Evolutionary conservation across 92 coral and sea anemone genomes (phyloP).

Genomic region (Phenganax subtilis): DNA sequence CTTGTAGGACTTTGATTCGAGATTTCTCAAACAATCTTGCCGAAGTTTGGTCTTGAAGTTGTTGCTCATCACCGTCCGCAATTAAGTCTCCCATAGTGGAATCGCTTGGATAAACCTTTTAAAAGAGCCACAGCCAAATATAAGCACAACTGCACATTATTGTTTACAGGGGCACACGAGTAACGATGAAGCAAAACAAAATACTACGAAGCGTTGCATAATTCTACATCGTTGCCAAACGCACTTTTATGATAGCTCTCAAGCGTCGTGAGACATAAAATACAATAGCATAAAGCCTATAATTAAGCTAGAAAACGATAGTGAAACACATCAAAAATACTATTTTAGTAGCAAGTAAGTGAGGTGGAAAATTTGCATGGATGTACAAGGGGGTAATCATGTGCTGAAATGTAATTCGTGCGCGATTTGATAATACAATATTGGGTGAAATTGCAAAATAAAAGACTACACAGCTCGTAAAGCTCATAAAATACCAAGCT

Average conservation of each 20-base stretch:
- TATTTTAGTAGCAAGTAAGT: too few species aligned
- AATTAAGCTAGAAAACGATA: too few species aligned
- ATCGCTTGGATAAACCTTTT: conserved; percentile 2
- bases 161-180: not conserved
- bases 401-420: not conserved
- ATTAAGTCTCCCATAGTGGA: conserved; percentile 36
- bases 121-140: not conserved
- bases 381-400: not conserved
- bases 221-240: too few species aligned
- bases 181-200: not conserved
- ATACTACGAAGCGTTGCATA: too few species aligned
- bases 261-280: too few species aligned
- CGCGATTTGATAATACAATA: not conserved
- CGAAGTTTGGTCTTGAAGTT: conserved; percentile 85
- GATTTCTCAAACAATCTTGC: conserved; percentile 96
- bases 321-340: too few species aligned
- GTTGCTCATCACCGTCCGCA: conserved; percentile 69
- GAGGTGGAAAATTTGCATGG: too few species aligned
- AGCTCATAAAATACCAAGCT: not conserved
- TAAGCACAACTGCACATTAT: not conserved
- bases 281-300: too few species aligned
- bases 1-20: conserved; percentile 97
- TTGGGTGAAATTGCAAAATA: not conserved
- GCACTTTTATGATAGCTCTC: too few species aligned
- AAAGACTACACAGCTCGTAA: not conserved